Evolutionary conservation across 2,113 vertebrate genomes (phyloP), one percentile per base, ranked within the genome.

Genomic region (Sula dactylatra): DNA sequence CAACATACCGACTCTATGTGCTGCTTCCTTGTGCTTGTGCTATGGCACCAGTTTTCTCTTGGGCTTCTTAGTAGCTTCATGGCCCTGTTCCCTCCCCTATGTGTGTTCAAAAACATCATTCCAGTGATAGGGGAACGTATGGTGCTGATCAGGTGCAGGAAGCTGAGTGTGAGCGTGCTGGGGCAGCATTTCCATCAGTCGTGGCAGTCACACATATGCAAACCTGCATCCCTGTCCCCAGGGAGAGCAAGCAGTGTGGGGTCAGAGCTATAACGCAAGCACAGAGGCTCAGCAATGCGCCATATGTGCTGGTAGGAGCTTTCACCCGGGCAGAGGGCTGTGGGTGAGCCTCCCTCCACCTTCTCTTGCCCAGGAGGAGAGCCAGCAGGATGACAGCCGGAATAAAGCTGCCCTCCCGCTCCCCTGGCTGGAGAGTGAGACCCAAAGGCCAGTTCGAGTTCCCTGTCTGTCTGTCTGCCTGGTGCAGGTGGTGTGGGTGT

Each of bases 1-100:
- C 25, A 55, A n/a, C 14, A 0, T 11, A 36, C 4, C 40, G 40
- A 3, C 73, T 52, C 50, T 19, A 0, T 5, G 24, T 3, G 10
- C 71, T 76, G n/a, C 82, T 84, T 87, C 78, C 62, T 58, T 55
- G 44, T 38, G 62, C 71, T 70, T 67, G 47, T 76, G 79, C 85
- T 47, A 0, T 2, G 70, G 70, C 70, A 62, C 49, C 70, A 12
- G 71, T 83, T 88, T 44, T 64, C 56, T 67, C 47, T 29, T n/a
- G 58, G 21, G 9, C 31, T 34, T 45, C 59, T 49, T 32, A 50
- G 65, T 66, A 59, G 42, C 56, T 70, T 42, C 0, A 0, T 38
- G 90, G 74, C 56, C 27, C 52, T 16, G 2, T 64, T 67, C 62
- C 85, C 11, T 71, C 29, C 44, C 47, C 52, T 55, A 0, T 3